Evolutionary conservation across 2,888 invertebrate species (phyloP).

Genomic region (Oxyscelio sp.): DNA sequence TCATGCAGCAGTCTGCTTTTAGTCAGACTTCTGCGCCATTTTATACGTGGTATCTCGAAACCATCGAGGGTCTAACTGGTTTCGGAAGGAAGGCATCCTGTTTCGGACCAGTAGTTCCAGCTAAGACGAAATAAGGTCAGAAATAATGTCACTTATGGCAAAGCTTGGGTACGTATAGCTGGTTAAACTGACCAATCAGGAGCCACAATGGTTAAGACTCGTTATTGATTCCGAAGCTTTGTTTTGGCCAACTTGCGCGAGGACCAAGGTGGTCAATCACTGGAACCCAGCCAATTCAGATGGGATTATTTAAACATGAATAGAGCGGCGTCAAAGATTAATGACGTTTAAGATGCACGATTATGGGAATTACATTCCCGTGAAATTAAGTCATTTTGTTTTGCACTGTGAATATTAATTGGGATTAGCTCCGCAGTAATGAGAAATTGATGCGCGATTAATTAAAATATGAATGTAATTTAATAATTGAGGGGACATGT

Average conservation of each 20-base stretch:
- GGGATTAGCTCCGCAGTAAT: too few species aligned
- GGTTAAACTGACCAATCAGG: conserved; percentile 48
- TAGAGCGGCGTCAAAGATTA: not conserved
- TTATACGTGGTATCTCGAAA: conserved; percentile 56
- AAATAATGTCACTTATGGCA: too few species aligned
- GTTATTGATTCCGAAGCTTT: conserved; percentile 49
- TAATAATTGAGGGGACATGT: too few species aligned
- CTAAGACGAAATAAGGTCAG: too few species aligned
- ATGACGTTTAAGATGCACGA: not conserved
- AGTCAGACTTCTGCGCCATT: too few species aligned
- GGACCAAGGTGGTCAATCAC: conserved; percentile 38
- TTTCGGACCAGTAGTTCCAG: not conserved
- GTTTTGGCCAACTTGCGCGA: conserved; percentile 31
- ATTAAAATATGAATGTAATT: too few species aligned
- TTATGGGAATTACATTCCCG: too few species aligned
- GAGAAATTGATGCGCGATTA: too few species aligned
- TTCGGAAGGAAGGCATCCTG: conserved; percentile 56
- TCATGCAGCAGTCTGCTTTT: conserved; percentile 41
- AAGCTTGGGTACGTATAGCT: too few species aligned
- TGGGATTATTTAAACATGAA: conserved; percentile 17
- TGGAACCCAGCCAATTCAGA: conserved; percentile 32
- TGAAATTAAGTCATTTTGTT: too few species aligned
- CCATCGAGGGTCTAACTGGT: conserved; percentile 43
- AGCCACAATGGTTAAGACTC: conserved; percentile 47
- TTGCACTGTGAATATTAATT: too few species aligned